A percentile compares a stretch with the other conserved stretches of the same genome.
Evolutionary conservation across 2,113 vertebrate genomes (phyloP).

Genomic region (Malurus elegans): DNA sequence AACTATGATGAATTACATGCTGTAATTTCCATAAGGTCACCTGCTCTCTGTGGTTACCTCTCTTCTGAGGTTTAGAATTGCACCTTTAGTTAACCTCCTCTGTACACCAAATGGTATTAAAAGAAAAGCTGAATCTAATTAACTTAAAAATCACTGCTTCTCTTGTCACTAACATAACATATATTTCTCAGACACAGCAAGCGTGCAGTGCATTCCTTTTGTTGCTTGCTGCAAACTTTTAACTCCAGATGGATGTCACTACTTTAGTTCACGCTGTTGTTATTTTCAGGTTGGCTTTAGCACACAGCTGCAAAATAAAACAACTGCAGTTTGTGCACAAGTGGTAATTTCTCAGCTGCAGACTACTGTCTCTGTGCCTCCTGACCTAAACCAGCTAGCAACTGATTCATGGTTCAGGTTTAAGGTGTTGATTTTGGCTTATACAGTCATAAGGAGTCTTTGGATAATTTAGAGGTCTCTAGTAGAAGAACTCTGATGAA

Average conservation of each 20-base stretch:
- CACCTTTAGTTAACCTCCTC: constrained; percentile 11
- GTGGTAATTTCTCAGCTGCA: not conserved
- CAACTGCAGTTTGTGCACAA: not conserved
- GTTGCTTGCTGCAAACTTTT: not conserved
- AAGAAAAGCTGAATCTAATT: constrained; percentile 41
- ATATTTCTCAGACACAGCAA: not conserved
- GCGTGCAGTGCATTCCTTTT: not conserved
- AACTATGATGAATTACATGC: not conserved
- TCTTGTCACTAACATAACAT: not conserved
- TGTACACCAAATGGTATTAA: not conserved
- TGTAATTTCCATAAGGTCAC: constrained; percentile 35
- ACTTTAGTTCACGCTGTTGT: not conserved
- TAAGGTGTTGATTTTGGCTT: not conserved
- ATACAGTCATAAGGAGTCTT: not conserved
- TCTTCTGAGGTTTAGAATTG: not conserved
- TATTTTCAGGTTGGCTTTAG: not conserved
- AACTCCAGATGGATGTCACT: not conserved
- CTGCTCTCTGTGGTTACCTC: not conserved
- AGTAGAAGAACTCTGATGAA: not conserved
- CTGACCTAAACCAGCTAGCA: not conserved
- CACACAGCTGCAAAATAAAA: not conserved
- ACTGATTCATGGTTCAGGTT: not conserved
- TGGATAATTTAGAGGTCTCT: not conserved
- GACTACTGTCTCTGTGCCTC: not conserved
- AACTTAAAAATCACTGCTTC: not conserved